These are phyloP conservation scores for Erpornis zantholeuca DNA, from an alignment of 2,113 vertebrate species.

Conservation along the genomic window DNA sequence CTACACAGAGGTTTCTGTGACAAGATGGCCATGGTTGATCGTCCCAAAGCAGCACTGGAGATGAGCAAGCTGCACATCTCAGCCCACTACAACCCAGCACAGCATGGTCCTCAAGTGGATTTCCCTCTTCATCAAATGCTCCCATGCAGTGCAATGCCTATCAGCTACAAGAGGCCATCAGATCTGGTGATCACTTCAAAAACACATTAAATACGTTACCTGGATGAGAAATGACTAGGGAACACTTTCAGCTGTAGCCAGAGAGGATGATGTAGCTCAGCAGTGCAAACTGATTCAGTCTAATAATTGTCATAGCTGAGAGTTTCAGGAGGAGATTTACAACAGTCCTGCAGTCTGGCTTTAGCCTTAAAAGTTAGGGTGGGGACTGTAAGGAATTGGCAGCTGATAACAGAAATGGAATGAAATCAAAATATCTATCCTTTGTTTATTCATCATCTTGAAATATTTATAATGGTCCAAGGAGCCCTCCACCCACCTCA, in stretches of 20 bases:
- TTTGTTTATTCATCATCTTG: slow-evolving; percentile 43
- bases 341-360: not conserved
- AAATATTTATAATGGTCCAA: slow-evolving; percentile 20
- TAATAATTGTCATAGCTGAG: not conserved
- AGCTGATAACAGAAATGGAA: slow-evolving; percentile 39
- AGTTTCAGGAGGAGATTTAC: not conserved
- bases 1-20: not conserved
- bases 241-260: not conserved
- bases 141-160: not conserved
- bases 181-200: not conserved
- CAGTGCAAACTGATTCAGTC: not conserved
- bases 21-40: not conserved
- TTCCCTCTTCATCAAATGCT: not conserved
- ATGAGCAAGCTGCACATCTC: not conserved
- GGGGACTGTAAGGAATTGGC: slow-evolving; percentile 36
- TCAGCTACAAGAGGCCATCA: not conserved
- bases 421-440: slow-evolving; percentile 32
- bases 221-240: not conserved
- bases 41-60: not conserved
- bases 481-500: slow-evolving; percentile 3
- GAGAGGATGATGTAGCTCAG: not conserved
- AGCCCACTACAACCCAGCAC: not conserved
- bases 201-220: not conserved
- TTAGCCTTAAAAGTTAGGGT: not conserved
- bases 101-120: not conserved